Conservation (phyloP, 2,797 vertebrate species). For the Acanthis flammea region DNA sequence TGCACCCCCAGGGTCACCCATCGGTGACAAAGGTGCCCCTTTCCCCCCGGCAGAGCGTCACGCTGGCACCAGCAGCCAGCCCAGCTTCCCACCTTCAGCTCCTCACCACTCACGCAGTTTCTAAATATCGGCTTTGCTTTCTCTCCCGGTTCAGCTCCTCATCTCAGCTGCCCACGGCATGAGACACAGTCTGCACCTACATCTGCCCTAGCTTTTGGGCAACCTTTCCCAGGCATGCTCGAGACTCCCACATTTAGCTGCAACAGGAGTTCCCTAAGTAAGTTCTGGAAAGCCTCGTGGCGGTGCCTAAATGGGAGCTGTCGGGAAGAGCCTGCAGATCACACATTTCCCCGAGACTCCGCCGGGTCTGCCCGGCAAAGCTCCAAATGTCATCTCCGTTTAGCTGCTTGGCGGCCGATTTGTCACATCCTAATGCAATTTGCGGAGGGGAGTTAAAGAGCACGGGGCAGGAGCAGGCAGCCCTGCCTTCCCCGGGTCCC, state of each 20-base stretch:
- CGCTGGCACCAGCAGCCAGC: background rate
- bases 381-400: constrained; percentile 57
- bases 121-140: background rate
- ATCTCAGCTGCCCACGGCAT: background rate
- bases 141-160: background rate
- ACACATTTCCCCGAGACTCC: background rate
- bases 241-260: background rate
- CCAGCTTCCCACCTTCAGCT: background rate
- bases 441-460: constrained; percentile 49
- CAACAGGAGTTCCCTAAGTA: constrained; percentile 11
- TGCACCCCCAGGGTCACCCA: background rate
- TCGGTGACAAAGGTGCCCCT: rapidly evolving
- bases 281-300: constrained; percentile 19
- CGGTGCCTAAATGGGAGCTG: background rate
- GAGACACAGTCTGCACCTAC: background rate
- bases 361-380: background rate
- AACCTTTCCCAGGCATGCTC: background rate
- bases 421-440: constrained; percentile 60
- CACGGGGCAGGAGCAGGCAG: background rate
- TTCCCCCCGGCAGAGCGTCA: background rate
- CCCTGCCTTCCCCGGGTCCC: background rate
- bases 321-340: background rate
- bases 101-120: background rate
- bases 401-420: constrained; percentile 45
- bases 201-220: background rate